phyloP scores from a whole-genome alignment of 2,888 invertebrate species.

The Dicyrtomina minuta region DNA sequence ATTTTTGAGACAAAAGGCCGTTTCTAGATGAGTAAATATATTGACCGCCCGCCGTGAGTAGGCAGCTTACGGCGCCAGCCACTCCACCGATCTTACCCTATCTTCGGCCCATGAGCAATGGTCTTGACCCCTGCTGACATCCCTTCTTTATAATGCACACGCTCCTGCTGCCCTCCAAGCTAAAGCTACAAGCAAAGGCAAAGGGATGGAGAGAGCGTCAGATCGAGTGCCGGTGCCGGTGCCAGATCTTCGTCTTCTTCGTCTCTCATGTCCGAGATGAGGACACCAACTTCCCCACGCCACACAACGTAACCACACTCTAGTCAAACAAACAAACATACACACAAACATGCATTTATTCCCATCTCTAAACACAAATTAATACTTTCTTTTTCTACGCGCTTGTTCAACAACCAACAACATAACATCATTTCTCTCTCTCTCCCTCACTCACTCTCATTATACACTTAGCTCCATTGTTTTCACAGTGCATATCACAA shows the following conservation, averaged over 20 bases:
- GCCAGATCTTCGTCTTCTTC: not conserved
- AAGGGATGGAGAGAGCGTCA: too few relatives aligned
- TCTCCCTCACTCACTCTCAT: slow-evolving; percentile 21
- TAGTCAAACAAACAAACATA: slow-evolving; percentile 11
- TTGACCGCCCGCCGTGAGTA: slow-evolving; percentile 53
- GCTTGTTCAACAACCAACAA: not conserved
- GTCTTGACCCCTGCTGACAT: slow-evolving; percentile 53
- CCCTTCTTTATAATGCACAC: slow-evolving; percentile 42
- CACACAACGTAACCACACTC: slow-evolving; percentile 22
- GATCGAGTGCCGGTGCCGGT: too few relatives aligned
- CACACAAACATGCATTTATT: slow-evolving; percentile 23
- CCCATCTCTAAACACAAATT: slow-evolving; percentile 32
- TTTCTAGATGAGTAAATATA: slow-evolving; percentile 54
- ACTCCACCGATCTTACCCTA: slow-evolving; percentile 51
- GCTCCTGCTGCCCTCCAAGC: slow-evolving; percentile 27
- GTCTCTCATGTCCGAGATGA: slow-evolving; percentile 41
- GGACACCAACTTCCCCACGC: slow-evolving; percentile 36
- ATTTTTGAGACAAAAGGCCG: slow-evolving; percentile 53
- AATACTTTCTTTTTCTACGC: slow-evolving; percentile 25
- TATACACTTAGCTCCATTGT: slow-evolving; percentile 28
- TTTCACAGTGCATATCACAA: slow-evolving; percentile 4
- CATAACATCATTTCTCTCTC: slow-evolving; percentile 6
- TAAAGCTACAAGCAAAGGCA: too few relatives aligned
- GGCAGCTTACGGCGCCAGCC: slow-evolving; percentile 54
- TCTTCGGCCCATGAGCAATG: slow-evolving; percentile 50